A percentile compares a stretch with the other conserved stretches of the same genome.
Evolutionary conservation across 2,888 invertebrate species (phyloP).

Genomic region (Papilio gigon): DNA sequence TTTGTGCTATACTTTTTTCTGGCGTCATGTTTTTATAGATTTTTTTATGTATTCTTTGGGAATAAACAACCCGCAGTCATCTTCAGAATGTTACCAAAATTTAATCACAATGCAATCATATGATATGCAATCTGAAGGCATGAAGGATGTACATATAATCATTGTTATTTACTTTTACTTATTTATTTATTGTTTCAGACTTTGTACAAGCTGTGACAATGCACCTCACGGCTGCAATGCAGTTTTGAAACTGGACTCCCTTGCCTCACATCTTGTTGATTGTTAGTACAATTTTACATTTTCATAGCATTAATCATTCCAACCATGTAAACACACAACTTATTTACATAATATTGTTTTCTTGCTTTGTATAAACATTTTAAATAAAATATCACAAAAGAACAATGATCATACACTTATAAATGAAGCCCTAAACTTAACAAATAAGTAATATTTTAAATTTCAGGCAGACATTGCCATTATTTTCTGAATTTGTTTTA

Average conservation of each 20-base stretch:
- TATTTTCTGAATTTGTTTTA: no score
- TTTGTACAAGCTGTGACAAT: slow-evolving; percentile 96
- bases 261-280: slow-evolving; percentile 93
- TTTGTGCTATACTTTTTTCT: no score
- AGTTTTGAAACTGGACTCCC: slow-evolving; percentile 92
- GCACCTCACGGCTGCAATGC: slow-evolving; percentile 92
- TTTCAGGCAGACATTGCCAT: no score
- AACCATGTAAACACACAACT: slow-evolving; percentile 8
- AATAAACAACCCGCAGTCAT: no score
- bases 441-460: not conserved
- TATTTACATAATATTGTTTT: slow-evolving; percentile 1
- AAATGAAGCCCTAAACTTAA: not conserved
- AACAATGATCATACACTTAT: not conserved
- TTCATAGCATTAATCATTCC: slow-evolving; percentile 21
- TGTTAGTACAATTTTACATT: slow-evolving; percentile 85
- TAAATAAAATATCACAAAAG: not conserved
- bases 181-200: slow-evolving; percentile 74
- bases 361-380: not conserved
- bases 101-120: no score
- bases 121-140: not conserved
- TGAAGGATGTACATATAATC: not conserved
- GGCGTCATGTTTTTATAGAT: no score
- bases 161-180: not conserved
- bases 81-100: no score
- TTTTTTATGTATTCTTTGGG: no score